Conservation (phyloP, 2,888 invertebrate species). For the Drosophila koepferae region DNA sequence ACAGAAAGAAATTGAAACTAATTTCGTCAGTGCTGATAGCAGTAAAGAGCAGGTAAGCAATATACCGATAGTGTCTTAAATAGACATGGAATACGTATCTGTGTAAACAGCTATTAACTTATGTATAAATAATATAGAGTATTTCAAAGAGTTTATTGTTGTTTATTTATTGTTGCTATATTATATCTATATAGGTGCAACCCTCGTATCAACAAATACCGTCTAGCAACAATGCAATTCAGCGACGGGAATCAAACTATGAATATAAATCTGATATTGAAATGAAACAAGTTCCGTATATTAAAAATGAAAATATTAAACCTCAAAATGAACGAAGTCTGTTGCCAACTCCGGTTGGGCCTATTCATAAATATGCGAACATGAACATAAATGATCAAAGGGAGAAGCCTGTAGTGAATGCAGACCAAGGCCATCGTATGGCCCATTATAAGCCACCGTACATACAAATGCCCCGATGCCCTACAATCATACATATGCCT, state of each 20-base stretch:
- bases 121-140: not conserved
- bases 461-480: conserved; percentile 61
- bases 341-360: conserved; percentile 60
- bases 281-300: conserved; percentile 37
- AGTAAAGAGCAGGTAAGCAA: conserved; percentile 46
- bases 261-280: conserved; percentile 56
- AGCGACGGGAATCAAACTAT: conserved; percentile 47
- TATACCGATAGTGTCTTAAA: not conserved
- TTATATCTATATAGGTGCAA: conserved; percentile 36
- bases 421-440: conserved; percentile 58
- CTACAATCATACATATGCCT: conserved; percentile 57
- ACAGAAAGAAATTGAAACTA: conserved; percentile 66
- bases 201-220: conserved; percentile 42
- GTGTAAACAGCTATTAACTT: not conserved
- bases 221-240: conserved; percentile 32
- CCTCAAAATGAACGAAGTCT: conserved; percentile 59
- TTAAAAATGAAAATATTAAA: conserved; percentile 37
- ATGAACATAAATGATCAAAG: conserved; percentile 45
- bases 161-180: not conserved
- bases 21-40: conserved; percentile 12
- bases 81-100: not conserved
- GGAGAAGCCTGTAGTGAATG: conserved; percentile 40
- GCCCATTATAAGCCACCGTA: conserved; percentile 59
- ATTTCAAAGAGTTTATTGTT: too few relatives aligned
- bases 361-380: conserved; percentile 55